These are phyloP conservation scores for Drosophila borealis DNA, from an alignment of 2,888 invertebrate species.

Conservation along the genomic window DNA sequence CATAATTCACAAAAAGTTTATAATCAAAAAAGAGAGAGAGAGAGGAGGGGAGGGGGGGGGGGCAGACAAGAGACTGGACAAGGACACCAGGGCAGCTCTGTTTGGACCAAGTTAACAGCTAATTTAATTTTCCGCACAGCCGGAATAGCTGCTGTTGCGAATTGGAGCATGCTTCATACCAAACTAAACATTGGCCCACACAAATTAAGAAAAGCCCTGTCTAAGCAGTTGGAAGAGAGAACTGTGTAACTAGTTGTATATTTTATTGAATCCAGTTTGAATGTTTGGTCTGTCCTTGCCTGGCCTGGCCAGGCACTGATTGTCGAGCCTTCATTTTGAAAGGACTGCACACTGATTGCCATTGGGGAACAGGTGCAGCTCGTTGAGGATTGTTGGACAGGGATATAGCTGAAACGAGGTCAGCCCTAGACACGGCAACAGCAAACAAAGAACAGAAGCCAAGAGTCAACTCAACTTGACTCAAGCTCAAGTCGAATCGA, in stretches of 20 bases:
- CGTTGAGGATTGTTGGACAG: constrained; percentile 15
- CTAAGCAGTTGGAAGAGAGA: constrained; percentile 23
- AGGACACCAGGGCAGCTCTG: constrained; percentile 3
- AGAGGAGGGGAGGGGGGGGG: not conserved
- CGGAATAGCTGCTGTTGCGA: constrained; percentile 19
- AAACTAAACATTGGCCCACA: constrained; percentile 51
- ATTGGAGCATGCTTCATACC: constrained; percentile 28
- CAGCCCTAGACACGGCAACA: constrained; percentile 55
- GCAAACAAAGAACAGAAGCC: constrained; percentile 53
- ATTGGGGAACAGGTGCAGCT: constrained; percentile 27
- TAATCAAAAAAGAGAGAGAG: constrained; percentile 42
- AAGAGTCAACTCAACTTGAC: constrained; percentile 34
- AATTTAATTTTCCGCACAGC: constrained; percentile 59
- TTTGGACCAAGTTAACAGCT: constrained; percentile 46
- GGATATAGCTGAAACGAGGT: constrained; percentile 54
- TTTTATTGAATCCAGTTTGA: constrained; percentile 59
- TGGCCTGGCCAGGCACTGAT: constrained; percentile 37
- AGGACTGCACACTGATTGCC: constrained; percentile 64
- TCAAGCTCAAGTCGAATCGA: constrained; percentile 23
- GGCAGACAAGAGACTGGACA: not conserved
- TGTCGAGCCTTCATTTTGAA: constrained; percentile 56
- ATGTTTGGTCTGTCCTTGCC: constrained; percentile 4
- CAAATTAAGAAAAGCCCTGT: constrained; percentile 58
- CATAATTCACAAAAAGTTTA: constrained; percentile 65
- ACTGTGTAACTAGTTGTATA: constrained; percentile 47